These are phyloP conservation scores for Hydropsyche betteni DNA, from an alignment of 2,888 invertebrate species.

Conservation along the genomic window DNA sequence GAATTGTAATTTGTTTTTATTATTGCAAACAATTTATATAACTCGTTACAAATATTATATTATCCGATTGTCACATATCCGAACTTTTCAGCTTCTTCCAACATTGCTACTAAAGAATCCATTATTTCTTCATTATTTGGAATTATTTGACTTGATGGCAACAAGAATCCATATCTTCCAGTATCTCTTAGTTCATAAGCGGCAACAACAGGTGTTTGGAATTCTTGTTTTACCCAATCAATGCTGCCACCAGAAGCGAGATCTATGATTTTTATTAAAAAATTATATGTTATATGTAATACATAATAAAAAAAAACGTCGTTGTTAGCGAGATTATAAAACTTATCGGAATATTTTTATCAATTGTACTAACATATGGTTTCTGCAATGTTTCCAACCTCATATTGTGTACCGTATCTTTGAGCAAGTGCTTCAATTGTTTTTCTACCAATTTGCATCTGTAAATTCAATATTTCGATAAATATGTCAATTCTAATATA, in stretches of 20 bases:
- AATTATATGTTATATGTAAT: too few species aligned
- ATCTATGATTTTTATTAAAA: slow-evolving; percentile 56
- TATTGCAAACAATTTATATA: too few species aligned
- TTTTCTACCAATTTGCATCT: slow-evolving; percentile 53
- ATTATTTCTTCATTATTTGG: slow-evolving; percentile 65
- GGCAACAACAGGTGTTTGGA: slow-evolving; percentile 65
- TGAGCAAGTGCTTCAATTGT: slow-evolving; percentile 55
- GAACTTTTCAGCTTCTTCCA: slow-evolving; percentile 56
- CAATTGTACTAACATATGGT: slow-evolving; percentile 56
- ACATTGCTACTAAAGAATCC: slow-evolving; percentile 62
- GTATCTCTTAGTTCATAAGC: slow-evolving; percentile 71
- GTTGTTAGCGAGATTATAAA: background rate
- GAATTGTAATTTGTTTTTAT: too few species aligned
- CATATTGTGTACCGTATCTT: slow-evolving; percentile 59
- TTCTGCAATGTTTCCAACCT: slow-evolving; percentile 61
- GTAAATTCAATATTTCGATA: background rate
- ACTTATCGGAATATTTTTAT: background rate
- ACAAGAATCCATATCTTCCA: slow-evolving; percentile 68
- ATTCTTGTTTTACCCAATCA: slow-evolving; percentile 67
- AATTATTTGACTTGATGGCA: slow-evolving; percentile 69
- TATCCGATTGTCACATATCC: slow-evolving; percentile 53
- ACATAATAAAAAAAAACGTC: background rate
- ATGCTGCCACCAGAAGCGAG: slow-evolving; percentile 63
- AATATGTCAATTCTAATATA: slow-evolving; percentile 5
- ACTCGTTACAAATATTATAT: background rate